Evolutionary conservation across 1,140 invertebrate species (phyloP), one percentile per base, ranked within the genome.

Genomic region (Cepaea nemoralis): DNA sequence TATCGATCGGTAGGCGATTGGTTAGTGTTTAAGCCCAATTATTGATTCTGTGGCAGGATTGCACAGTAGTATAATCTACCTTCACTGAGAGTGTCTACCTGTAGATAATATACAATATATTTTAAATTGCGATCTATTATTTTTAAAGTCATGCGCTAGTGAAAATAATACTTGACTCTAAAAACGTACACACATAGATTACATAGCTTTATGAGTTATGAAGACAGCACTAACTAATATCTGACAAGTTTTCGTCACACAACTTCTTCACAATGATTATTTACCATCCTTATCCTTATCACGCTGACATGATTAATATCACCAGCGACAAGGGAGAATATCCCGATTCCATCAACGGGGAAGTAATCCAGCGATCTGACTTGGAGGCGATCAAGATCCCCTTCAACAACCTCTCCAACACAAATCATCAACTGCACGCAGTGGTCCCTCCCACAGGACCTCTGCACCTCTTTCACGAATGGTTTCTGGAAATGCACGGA

Each of bases 401-500:
- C 24, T 70, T 33, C 71, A 48, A 37, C 31, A 55, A 71, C 70
- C 12, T n/a, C 16, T 45, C 66, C 5, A 24, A 71, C 55, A 14
- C 31, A 12, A 22, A 31, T 33, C 63, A 6, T 35, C 48, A 40
- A 0, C 24, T 12, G 5, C 5, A 63, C 27, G 27, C 59, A 27
- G 19, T 31, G 3, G n/a, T 31, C 33, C 59, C 27, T 12, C 67
- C 35, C 40, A 0, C 33, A 37, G 55, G 71, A 71, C 12, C 70
- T 77, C 75, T 91, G 75, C 42, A 66, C 14, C n/a, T 77, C n/a
- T 91, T 92, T 77, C 83, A 85, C 37, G 73, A 80, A 1, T 86
- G 85, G 81, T 93, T 93, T 84, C 86, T 88, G 10, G 84, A 86
- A 12, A 83, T 94, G 22, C 96, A 97, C 88, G 94, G 95, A 0